Evolutionary conservation across 2,888 invertebrate genomes (phyloP).

Genomic region (Plutella xylostella): DNA sequence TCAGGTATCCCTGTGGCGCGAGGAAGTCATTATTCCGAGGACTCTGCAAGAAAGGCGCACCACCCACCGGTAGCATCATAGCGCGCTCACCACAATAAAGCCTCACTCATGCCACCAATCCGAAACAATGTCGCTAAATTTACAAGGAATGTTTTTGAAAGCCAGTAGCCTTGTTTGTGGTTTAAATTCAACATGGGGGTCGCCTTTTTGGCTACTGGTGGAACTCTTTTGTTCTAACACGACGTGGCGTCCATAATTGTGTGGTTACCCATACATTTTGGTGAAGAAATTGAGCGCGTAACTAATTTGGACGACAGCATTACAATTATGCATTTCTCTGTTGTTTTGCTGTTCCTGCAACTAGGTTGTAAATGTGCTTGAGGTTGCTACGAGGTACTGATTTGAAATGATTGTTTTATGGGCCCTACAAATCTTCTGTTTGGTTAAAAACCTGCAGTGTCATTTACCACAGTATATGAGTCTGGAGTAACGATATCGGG

Average conservation of each 20-base stretch:
- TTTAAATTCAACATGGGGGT: constrained; percentile 50
- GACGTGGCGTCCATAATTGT: constrained; percentile 50
- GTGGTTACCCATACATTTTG: constrained; percentile 39
- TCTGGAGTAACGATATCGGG: no score
- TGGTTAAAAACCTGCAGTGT: no score
- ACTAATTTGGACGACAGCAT: constrained; percentile 33
- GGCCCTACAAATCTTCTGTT: no score
- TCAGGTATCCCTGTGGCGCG: constrained; percentile 33
- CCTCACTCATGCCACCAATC: constrained; percentile 27
- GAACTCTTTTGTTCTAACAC: constrained; percentile 47
- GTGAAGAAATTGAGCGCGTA: constrained; percentile 29
- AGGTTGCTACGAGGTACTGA: no score
- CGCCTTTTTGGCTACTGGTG: constrained; percentile 43
- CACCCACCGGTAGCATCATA: constrained; percentile 62
- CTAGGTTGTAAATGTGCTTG: no score
- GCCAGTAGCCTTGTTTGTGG: constrained; percentile 55
- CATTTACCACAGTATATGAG: no score
- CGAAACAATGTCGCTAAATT: constrained; percentile 31
- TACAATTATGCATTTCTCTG: no score
- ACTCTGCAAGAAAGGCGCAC: constrained; percentile 26
- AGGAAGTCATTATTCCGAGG: no score
- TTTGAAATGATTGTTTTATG: no score
- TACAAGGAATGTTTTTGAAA: constrained; percentile 23
- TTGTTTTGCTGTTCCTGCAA: no score
- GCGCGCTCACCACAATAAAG: constrained; percentile 52